Conservation (phyloP, 2,797 vertebrate species). For the Urophycis tenuis region DNA sequence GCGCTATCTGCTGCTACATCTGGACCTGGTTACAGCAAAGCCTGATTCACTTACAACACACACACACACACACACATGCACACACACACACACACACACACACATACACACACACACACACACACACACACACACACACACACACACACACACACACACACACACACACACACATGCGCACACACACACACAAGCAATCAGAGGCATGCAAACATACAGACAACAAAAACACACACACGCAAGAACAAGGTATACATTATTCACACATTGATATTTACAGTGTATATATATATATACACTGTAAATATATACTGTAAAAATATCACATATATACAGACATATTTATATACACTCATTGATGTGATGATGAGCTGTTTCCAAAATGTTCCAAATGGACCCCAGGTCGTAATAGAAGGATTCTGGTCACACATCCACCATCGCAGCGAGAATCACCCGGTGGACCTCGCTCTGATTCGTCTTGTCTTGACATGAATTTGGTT, state of each 20-base stretch:
- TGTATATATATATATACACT: neutral
- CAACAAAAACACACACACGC: neutral
- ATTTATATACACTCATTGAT: constrained; percentile 19
- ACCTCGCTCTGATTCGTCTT: neutral
- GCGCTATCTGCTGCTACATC: constrained; percentile 63
- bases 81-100: constrained; percentile 12
- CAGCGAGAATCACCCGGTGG: neutral
- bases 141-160: neutral
- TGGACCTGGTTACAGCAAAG: constrained; percentile 58
- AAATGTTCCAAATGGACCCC: neutral
- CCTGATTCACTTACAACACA: constrained; percentile 50
- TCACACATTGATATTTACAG: neutral
- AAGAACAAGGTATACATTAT: neutral
- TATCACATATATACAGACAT: neutral
- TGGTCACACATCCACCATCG: too few relatives aligned
- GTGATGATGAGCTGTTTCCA: neutral
- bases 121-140: neutral
- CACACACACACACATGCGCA: neutral
- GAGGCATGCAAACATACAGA: neutral
- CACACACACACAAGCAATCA: neutral
- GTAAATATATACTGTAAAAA: neutral
- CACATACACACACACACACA: neutral
- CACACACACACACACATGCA: constrained; percentile 11
- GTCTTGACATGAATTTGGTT: neutral
- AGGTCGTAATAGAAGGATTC: neutral